phyloP scores from a whole-genome alignment of 2,888 invertebrate species.

The Lithophane ornitopus region DNA sequence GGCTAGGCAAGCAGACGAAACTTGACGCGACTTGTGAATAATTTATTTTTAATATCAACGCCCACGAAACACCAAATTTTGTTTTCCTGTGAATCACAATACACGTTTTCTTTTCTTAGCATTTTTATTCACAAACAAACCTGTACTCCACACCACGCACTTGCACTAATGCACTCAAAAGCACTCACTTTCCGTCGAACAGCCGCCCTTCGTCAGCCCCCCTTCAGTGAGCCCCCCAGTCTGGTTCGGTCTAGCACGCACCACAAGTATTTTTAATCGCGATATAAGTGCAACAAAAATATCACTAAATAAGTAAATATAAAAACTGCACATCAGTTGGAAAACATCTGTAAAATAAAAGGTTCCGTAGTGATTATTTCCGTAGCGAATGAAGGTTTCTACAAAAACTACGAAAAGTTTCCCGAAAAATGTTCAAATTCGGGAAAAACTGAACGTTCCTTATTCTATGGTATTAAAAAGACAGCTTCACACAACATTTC shows the following conservation, averaged over 20 bases:
- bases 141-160: not conserved
- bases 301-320: conserved; percentile 8
- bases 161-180: conserved; percentile 44
- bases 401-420: not conserved
- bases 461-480: no score
- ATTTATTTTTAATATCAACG: no score
- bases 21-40: no score
- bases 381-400: no score
- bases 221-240: conserved; percentile 12
- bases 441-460: no score
- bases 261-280: conserved; percentile 57
- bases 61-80: not conserved
- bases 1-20: no score
- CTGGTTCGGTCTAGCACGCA: conserved; percentile 50
- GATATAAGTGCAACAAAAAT: conserved; percentile 27
- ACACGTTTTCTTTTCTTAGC: not conserved
- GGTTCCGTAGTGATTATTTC: not conserved
- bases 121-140: not conserved
- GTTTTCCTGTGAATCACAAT: not conserved
- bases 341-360: not conserved
- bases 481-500: no score
- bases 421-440: no score
- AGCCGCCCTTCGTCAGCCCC: conserved; percentile 15
- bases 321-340: not conserved
- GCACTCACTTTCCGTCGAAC: conserved; percentile 17